phyloP scores from a whole-genome alignment of 2,113 vertebrate species.

The Urocolius indicus region DNA sequence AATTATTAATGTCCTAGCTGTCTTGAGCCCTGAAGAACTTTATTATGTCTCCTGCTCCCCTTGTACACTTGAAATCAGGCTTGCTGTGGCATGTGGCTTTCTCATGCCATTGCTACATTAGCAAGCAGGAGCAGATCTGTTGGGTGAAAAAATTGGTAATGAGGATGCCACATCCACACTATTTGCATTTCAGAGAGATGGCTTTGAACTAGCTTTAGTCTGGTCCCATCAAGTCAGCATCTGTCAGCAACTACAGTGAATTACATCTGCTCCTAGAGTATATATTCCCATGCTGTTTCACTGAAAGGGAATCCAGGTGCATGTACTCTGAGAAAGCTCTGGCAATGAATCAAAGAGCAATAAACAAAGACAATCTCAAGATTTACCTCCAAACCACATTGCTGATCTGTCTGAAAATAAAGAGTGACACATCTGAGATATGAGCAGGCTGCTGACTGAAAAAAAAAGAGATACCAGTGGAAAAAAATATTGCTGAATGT shows the following conservation, averaged over 20 bases:
- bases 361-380: not conserved
- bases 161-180: not conserved
- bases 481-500: not conserved
- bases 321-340: not conserved
- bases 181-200: conserved; percentile 30
- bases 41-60: not conserved
- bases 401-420: not conserved
- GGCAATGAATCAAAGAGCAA: not conserved
- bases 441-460: not conserved
- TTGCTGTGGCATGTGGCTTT: not conserved
- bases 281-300: not conserved
- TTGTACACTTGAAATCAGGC: not conserved
- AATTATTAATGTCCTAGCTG: not conserved
- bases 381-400: conserved; percentile 11
- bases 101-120: not conserved
- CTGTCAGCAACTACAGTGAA: not conserved
- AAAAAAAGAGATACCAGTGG: not conserved
- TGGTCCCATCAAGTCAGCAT: not conserved
- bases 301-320: conserved; percentile 14
- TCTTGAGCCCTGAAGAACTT: not conserved
- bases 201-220: not conserved
- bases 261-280: not conserved
- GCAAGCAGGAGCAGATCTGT: not conserved
- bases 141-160: not conserved
- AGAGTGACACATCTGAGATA: not conserved